Base-by-base conservation (phyloP, 2,888 invertebrate species). In the Leptura quadrifasciata region DNA sequence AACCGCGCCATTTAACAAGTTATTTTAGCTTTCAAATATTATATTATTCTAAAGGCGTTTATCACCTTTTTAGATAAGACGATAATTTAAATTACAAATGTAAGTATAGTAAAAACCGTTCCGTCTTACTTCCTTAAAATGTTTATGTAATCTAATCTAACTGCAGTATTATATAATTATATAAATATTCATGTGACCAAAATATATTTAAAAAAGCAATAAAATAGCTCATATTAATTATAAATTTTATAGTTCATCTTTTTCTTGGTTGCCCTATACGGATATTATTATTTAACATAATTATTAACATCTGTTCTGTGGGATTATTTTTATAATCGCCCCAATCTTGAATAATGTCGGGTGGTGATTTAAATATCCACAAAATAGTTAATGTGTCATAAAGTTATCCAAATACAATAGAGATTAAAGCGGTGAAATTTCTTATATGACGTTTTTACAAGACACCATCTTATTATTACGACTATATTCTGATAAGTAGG, bases 281-380 rank as follows among this genome's bases (percentile, higher is more conserved):
- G n/a, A n/a, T 39, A 39, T 39, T 39, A 39, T 39, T 8, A 10
- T 35, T 35, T 39, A 39, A 39, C 6, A 31, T 31, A 6, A 39
- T 39, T 8, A 9, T 6, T 55, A 55, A 18, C 55, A 55, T 18
- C 55, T 55, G 55, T 17, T 55, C 55, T n/a, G 55, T 55, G 55
- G 55, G 55, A 55, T 18, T 55, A 55, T 18, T 31, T 18, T 31
- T 31, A 31, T 8, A 55, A 55, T 55, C 18, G 55, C 17, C 6
- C 18, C n/a, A 18, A 18, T 55, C 18, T 18, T 55, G 1, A n/a
- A 18, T 18, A 18, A 55, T 18, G 55, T 18, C 4, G 18, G 3
- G 12, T n/a, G 12, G 18, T 18, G 18, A 18, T 18, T 55, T 55
- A 55, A 39, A 39, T 39, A 10, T 39, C 39, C 39, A 39, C 39